A percentile compares a stretch with the other conserved stretches of the same genome.
Evolutionary conservation across 2,888 invertebrate species (phyloP).

Genomic region (Microctonus hyperodae): DNA sequence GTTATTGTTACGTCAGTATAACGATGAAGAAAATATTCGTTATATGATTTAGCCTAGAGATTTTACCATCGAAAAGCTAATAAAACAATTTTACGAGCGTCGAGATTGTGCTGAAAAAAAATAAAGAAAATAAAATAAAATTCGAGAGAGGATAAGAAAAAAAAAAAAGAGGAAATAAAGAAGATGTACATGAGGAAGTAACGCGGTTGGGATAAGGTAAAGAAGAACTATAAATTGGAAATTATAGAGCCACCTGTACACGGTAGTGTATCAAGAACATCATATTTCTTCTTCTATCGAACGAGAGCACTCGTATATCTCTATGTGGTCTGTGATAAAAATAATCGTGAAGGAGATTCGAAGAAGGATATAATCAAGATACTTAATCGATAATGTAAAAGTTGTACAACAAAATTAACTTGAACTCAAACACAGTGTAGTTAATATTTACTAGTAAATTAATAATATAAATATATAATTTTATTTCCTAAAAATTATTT

Average conservation of each 20-base stretch:
- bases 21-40: constrained; percentile 16
- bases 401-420: too few relatives aligned
- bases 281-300: constrained; percentile 20
- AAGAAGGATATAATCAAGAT: not conserved
- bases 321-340: not conserved
- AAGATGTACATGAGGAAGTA: constrained; percentile 23
- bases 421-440: too few relatives aligned
- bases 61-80: constrained; percentile 35
- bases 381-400: too few relatives aligned
- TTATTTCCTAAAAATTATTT: too few relatives aligned
- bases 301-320: constrained; percentile 4
- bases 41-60: constrained; percentile 38
- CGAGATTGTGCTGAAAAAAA: constrained; percentile 13
- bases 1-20: not conserved
- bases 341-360: not conserved
- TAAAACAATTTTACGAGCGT: constrained; percentile 47
- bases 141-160: constrained; percentile 28
- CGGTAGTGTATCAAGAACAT: constrained; percentile 22
- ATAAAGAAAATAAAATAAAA: constrained; percentile 15
- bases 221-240: constrained; percentile 46
- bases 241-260: constrained; percentile 47
- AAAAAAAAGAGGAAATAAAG: not conserved
- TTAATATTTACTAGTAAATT: too few relatives aligned
- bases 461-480: too few relatives aligned
- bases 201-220: constrained; percentile 33